Percentiles rank a stretch among this genome's conserved stretches.
phyloP scores from a whole-genome alignment of 2,797 vertebrate genomes.

The Caiman crocodilus region DNA sequence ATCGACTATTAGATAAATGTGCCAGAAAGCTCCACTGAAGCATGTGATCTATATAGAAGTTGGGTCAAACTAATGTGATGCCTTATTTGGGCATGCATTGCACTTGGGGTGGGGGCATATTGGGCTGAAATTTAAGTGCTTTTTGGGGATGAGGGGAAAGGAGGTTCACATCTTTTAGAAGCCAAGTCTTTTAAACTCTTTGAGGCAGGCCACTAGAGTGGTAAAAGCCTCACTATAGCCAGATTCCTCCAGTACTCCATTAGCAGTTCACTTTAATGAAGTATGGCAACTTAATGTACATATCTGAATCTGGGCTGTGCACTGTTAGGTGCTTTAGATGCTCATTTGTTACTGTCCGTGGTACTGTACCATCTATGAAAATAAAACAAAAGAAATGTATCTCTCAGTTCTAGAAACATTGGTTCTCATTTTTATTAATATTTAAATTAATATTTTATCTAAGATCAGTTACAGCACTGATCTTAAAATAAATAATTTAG shows the following conservation, averaged over 20 bases:
- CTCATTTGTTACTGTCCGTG: constrained; percentile 51
- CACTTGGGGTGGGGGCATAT: too few species aligned
- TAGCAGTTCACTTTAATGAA: background rate
- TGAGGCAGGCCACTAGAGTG: background rate
- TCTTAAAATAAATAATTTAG: background rate
- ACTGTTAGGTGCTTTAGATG: rapidly evolving
- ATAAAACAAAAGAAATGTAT: rapidly evolving
- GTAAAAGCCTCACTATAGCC: background rate
- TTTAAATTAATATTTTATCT: too few species aligned
- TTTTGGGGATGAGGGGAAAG: too few species aligned
- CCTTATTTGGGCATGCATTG: too few species aligned
- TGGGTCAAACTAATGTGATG: too few species aligned
- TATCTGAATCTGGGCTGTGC: rapidly evolving
- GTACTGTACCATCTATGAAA: constrained; percentile 23
- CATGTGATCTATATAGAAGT: too few species aligned
- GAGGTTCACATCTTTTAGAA: too few species aligned
- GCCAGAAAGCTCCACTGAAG: too few species aligned
- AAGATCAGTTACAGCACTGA: background rate
- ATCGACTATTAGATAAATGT: too few species aligned
- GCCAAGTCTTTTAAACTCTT: background rate
- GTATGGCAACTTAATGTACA: background rate
- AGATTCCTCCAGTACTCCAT: background rate
- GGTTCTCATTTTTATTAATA: background rate
- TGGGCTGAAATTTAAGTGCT: too few species aligned
- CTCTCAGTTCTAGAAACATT: background rate